Evolutionary conservation across 2,888 invertebrate species (phyloP).

Genomic region (Hyposoter dolosus): DNA sequence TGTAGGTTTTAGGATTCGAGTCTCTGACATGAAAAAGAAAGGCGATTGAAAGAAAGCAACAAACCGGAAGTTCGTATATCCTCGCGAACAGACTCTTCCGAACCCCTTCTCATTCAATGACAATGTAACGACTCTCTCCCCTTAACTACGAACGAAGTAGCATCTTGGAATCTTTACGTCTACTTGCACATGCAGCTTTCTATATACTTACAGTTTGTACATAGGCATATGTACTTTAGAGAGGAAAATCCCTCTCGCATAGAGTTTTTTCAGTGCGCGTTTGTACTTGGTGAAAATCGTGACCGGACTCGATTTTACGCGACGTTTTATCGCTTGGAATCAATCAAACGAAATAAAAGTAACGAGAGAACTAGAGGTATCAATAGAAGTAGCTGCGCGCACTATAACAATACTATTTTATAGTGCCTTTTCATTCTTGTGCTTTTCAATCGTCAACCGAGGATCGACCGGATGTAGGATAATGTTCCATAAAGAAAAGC

Average conservation of each 20-base stretch:
- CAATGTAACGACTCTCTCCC: constrained; percentile 58
- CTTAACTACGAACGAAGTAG: constrained; percentile 46
- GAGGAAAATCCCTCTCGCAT: constrained; percentile 22
- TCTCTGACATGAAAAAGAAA: neutral
- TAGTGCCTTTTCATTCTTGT: constrained; percentile 10
- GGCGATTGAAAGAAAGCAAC: constrained; percentile 1
- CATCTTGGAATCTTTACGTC: constrained; percentile 61
- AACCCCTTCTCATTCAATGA: constrained; percentile 19
- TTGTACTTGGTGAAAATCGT: constrained; percentile 37
- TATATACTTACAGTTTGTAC: constrained; percentile 9
- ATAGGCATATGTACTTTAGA: constrained; percentile 2
- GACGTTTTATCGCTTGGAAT: constrained; percentile 77
- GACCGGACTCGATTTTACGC: constrained; percentile 74
- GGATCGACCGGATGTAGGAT: constrained; percentile 45
- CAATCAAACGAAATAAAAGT: constrained; percentile 79
- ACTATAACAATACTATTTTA: constrained; percentile 51
- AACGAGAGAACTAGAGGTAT: constrained; percentile 69
- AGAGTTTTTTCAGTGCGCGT: constrained; percentile 57
- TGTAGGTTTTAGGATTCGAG: neutral
- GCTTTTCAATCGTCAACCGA: constrained; percentile 54
- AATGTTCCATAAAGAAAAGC: constrained; percentile 54
- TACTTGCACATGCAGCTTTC: constrained; percentile 20
- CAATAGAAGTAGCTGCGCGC: constrained; percentile 40
- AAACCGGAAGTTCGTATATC: constrained; percentile 65
- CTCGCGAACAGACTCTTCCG: constrained; percentile 50